Evolutionary conservation across 2,113 vertebrate genomes (phyloP), one percentile per base, ranked within the genome.

Genomic region (Coryphaenoides rupestris): DNA sequence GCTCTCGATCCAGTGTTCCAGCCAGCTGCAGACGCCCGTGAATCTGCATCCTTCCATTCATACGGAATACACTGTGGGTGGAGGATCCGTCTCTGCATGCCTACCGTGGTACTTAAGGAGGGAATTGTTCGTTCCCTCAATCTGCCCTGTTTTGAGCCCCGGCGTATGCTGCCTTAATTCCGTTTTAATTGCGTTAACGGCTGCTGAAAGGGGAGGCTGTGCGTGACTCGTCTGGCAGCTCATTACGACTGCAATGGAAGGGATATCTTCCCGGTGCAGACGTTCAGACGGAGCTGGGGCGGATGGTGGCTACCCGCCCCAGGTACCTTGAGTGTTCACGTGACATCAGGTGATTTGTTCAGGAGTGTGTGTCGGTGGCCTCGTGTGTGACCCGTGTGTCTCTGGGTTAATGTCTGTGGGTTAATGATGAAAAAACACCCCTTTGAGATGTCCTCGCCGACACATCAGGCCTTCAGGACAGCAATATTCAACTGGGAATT

Each of bases 151-250:
- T 69, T n/a, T 21, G 22, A 60, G 55, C 47, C 54, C 54, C 50
- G 12, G 19, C 45, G 54, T 66, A 69, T 72, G 73, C 77, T 76
- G 52, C 73, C 72, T 65, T 26, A 87, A 78, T 81, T 85, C 55
- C 14, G 14, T 75, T 78, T 74, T 87, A 87, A 81, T 84, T 86
- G 76, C 69, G 75, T 78, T 66, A 73, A 55, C 72, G 72, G 76
- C 70, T 79, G 81, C 50, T 19, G 58, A 61, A 79, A 52, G 69
- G 78, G 60, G 33, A 40, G 13, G 33, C 33, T 40, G 33, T 40
- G 33, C 33, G 33, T 40, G 33, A 12, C 33, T 40, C 13, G 10
- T 40, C 33, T 40, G 33, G 9, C 33, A 40, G 33, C 33, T 40
- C 33, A 10, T 12, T 40, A 40, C 65, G 62, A 66, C 54, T 19